Evolutionary conservation across 2,888 invertebrate species (phyloP), one percentile per base, ranked within the genome.

Genomic region (Arctia plantaginis): DNA sequence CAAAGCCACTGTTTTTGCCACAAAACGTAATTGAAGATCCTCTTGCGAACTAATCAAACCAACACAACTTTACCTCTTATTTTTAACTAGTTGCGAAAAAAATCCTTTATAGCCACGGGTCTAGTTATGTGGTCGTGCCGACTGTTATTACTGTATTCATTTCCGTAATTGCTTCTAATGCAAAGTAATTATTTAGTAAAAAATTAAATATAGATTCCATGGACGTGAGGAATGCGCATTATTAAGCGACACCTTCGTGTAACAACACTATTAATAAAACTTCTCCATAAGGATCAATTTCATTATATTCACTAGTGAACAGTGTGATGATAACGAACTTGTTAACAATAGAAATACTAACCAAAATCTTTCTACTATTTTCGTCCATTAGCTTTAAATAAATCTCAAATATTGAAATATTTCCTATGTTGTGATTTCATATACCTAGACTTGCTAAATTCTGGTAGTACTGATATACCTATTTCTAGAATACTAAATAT

Each of bases 21-120:
- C 87, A 85, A 84, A 86, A 84, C 85, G 89, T 90, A 91, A 92
- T 90, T 90, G 86, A 82, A 91, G 87, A 86, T 88, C 75, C 84
- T 83, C 81, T 83, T 84, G 85, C 82, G 80, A 79, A 75, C 71
- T 87, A 90, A 90, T 86, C 80, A 84, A 88, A 87, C 89, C 88
- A 90, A 68, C 27, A 18, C 41, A 51, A 41, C 47, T 30, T 78
- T 80, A 86, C 47, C 82, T 72, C 62, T 74, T 47, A 1, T n/a
- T 23, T 33, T 66, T 20, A 23, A 71, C 27, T 39, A 23, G 23
- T 39, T 35, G 18, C 3, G 10, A 69, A 74, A 8, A 64, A 55
- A 75, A 23, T 73, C 62, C 4, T 65, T 59, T 2, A 13, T 18
- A 3, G 66, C 18, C n/a, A 67, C 20, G 15, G 76, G 20, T 77